Conservation (phyloP, 2,113 vertebrate genomes). For the Accipiter virgatus region DNA sequence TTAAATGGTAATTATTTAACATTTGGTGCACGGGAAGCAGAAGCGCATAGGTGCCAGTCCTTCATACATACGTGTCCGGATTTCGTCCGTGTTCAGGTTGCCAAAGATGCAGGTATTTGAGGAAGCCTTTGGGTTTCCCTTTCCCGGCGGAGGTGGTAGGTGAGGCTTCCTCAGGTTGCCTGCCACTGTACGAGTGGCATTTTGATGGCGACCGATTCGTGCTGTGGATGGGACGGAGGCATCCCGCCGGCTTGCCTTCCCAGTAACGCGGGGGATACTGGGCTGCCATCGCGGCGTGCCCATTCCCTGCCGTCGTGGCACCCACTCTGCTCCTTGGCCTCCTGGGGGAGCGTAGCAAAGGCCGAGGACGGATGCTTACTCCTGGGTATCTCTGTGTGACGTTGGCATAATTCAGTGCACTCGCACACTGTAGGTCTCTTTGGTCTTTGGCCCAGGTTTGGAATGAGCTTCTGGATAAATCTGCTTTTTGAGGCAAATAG, state of each 20-base stretch:
- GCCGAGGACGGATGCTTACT: not conserved
- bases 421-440: not conserved
- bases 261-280: rapidly evolving
- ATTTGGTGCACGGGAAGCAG: not conserved
- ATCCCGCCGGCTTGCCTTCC: not conserved
- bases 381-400: no score
- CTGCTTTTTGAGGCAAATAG: not conserved
- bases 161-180: not conserved
- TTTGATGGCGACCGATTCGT: not conserved
- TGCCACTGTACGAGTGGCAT: not conserved
- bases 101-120: not conserved
- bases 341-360: not conserved
- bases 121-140: not conserved
- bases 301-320: not conserved
- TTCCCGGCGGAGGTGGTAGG: not conserved
- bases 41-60: not conserved
- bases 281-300: not conserved
- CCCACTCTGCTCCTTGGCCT: not conserved
- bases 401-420: no score
- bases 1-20: not conserved
- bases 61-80: not conserved
- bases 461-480: not conserved
- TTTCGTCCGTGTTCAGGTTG: rapidly evolving
- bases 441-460: not conserved
- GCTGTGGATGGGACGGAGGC: not conserved